These are phyloP conservation scores for Cherax destructor DNA, from an alignment of 1,140 invertebrate genomes.

Conservation along the genomic window DNA sequence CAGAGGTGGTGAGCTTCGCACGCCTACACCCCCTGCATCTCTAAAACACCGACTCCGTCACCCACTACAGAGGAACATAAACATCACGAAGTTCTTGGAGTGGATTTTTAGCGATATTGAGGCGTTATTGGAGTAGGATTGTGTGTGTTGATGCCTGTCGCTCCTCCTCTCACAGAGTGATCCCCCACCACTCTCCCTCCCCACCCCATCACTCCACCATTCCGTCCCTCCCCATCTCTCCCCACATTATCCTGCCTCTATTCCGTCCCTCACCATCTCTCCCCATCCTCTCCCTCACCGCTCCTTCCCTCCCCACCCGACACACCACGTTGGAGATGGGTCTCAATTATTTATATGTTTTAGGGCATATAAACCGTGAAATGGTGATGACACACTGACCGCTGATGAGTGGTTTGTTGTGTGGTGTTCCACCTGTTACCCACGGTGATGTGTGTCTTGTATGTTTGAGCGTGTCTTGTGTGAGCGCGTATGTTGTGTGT, in stretches of 20 bases:
- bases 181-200: not conserved
- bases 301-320: not conserved
- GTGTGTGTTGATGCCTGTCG: not conserved
- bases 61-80: too few relatives aligned
- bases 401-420: not conserved
- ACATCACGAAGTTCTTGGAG: too few relatives aligned
- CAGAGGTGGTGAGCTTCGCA: slow-evolving; percentile 21
- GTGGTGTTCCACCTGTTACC: not conserved
- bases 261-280: not conserved
- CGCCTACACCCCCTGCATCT: not conserved
- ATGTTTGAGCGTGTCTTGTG: too few relatives aligned
- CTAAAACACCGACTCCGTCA: too few relatives aligned
- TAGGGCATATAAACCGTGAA: not conserved
- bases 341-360: not conserved
- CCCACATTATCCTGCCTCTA: not conserved
- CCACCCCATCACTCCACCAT: not conserved
- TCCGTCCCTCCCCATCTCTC: not conserved
- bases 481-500: too few relatives aligned
- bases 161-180: too few relatives aligned
- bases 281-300: not conserved
- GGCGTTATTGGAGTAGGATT: not conserved
- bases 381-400: not conserved
- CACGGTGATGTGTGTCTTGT: not conserved
- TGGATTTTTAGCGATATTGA: too few relatives aligned
- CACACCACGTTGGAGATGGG: not conserved